Evolutionary conservation across 1,140 invertebrate species (phyloP).

Genomic region (Nasonia vitripennis): DNA sequence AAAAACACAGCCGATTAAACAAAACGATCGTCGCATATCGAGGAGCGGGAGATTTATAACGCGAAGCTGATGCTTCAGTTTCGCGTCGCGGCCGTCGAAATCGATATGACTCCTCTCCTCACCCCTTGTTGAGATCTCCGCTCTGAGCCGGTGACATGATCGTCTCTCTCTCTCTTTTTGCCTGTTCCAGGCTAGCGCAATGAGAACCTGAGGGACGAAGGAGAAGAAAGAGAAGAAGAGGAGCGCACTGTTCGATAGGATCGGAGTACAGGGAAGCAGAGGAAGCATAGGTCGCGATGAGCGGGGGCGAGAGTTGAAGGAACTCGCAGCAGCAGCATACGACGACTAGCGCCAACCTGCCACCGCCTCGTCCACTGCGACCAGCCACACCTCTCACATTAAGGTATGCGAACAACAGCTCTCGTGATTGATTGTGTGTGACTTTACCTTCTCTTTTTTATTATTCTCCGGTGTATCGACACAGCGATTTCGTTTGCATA

Average conservation of each 20-base stretch:
- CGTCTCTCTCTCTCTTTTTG: neutral
- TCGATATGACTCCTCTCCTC: conserved; percentile 7
- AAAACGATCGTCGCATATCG: neutral
- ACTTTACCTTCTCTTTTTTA: neutral
- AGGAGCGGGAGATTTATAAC: neutral
- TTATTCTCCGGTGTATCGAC: neutral
- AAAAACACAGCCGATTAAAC: neutral
- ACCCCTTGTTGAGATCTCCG: conserved; percentile 7
- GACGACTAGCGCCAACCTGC: conserved; percentile 65
- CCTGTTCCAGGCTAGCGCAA: neutral
- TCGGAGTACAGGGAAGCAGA: neutral
- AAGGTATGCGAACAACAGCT: conserved; percentile 58
- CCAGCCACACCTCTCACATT: conserved; percentile 66
- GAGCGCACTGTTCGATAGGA: neutral
- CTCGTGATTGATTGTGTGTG: neutral
- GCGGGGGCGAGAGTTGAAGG: conserved; percentile 60
- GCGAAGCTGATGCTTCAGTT: neutral
- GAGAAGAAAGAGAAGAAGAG: neutral
- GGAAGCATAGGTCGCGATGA: conserved; percentile 52
- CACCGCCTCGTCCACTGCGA: conserved; percentile 64
- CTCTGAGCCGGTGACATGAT: neutral
- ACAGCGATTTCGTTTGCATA: neutral
- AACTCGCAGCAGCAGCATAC: conserved; percentile 42
- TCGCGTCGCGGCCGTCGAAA: neutral
- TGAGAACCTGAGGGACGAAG: neutral